phyloP scores from a whole-genome alignment of 2,888 invertebrate species.

The Melanargia galathea region DNA sequence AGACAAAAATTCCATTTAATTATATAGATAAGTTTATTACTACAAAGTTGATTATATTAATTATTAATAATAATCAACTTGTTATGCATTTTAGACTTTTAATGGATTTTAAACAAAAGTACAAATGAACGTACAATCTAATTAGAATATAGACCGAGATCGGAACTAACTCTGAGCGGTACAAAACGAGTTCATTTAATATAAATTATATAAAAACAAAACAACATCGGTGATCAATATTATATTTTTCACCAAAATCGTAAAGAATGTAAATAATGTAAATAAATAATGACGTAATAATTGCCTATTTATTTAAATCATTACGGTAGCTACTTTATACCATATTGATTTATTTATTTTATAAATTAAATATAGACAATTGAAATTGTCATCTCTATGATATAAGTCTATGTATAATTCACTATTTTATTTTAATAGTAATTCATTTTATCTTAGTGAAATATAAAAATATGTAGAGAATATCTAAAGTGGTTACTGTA shows the following conservation, averaged over 20 bases:
- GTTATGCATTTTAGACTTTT: conserved; percentile 30
- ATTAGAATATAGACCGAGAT: conserved; percentile 32
- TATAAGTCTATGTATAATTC: conserved; percentile 38
- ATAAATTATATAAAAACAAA: too few species aligned
- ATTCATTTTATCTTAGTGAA: conserved; percentile 35
- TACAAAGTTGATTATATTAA: too few species aligned
- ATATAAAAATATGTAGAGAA: conserved; percentile 42
- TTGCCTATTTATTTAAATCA: conserved; percentile 21
- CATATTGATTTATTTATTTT: conserved; percentile 14
- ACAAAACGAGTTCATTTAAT: conserved; percentile 28
- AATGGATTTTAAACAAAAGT: conserved; percentile 18
- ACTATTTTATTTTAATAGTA: conserved; percentile 33
- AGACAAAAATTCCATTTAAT: too few species aligned
- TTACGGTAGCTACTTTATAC: conserved; percentile 17
- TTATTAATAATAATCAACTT: conserved; percentile 14
- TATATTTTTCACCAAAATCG: not conserved
- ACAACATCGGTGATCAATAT: conserved; percentile 15
- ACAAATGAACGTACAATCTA: conserved; percentile 39
- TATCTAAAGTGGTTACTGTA: conserved; percentile 33
- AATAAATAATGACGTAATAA: conserved; percentile 33
- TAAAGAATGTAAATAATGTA: conserved; percentile 1
- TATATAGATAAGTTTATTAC: too few species aligned
- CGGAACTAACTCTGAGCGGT: conserved; percentile 29
- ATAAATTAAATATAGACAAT: conserved; percentile 31
- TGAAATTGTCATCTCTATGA: conserved; percentile 27